phyloP scores from a whole-genome alignment of 2,797 vertebrate species.

The Phoebastria nigripes region DNA sequence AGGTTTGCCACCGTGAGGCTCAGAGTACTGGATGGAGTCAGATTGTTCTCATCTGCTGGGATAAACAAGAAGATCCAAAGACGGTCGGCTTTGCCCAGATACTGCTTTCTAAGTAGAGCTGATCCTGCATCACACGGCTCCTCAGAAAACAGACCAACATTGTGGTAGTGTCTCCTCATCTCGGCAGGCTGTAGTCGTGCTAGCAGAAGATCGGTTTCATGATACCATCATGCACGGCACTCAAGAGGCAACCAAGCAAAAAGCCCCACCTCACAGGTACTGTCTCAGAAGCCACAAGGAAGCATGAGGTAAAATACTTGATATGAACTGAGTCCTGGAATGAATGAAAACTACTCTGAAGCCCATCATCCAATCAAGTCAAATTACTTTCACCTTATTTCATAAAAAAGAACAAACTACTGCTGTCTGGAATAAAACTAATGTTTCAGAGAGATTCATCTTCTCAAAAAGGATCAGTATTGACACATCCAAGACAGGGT shows the following conservation, averaged over 20 bases:
- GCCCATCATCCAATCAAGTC: neutral
- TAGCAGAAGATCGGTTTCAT: neutral
- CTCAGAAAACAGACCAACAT: neutral
- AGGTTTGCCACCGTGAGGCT: neutral
- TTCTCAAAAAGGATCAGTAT: neutral
- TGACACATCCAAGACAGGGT: neutral
- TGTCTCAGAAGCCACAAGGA: neutral
- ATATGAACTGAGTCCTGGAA: neutral
- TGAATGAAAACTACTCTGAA: neutral
- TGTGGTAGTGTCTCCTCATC: neutral
- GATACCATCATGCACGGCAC: accelerated
- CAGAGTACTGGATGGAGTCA: neutral
- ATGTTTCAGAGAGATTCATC: neutral
- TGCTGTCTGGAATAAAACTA: neutral
- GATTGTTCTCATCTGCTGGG: neutral
- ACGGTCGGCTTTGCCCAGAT: neutral
- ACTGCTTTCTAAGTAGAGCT: neutral
- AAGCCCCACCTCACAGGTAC: neutral
- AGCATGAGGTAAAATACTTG: neutral
- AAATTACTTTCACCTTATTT: neutral
- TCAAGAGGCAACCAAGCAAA: neutral
- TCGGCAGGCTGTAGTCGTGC: neutral
- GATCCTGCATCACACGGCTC: neutral
- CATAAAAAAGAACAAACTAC: neutral
- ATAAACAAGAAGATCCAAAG: neutral